Base-by-base conservation (phyloP, 2,888 invertebrate species). In the Heliconius cydno region DNA sequence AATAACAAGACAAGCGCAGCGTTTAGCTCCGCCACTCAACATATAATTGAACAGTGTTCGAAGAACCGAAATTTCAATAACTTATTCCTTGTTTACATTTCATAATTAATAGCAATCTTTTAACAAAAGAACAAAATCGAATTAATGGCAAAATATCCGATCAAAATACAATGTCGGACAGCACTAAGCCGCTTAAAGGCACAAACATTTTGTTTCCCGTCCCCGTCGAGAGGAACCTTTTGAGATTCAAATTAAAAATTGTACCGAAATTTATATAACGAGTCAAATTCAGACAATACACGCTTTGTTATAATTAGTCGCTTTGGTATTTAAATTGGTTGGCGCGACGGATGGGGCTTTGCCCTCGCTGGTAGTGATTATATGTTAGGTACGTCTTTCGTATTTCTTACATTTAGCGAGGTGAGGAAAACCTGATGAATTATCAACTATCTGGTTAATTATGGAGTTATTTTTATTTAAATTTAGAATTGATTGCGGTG, bases 141-240 rank as follows among this genome's bases (percentile, higher is more conserved):
- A 34, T 63, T 63, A 63, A 74, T n/a, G 60, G 10, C 38, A 25
- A 38, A 74, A 63, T 63, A 34, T n/a, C 63, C 38, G 34, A 38
- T 74, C 25, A 75, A 65, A 75, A 75, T 46, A 66, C 22, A 75
- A 25, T 75, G 65, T 34, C 30, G 76, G 60, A 79, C 65, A 76
- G 76, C 71, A 76, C 65, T 76, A 79, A 79, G 75, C 76, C 70
- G 76, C 79, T 79, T 76, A 76, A 22, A 79, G 38, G 41, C 76
- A 52, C 60, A 76, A 70, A 76, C 41, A 46, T 68, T 41, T 46
- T 63, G 63, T 38, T 75, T 30, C 41, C 22, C 63, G 63, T 63
- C 9, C 28, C 28, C 28, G 41, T 63, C n/a, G 28, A 41, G 66
- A 28, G 38, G 10, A 75, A 63, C 34, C 63, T 75, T 75, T 65